Evolutionary conservation across 2,113 vertebrate species (phyloP), one percentile per base, ranked within the genome.

Genomic region (Anseranas semipalmata): DNA sequence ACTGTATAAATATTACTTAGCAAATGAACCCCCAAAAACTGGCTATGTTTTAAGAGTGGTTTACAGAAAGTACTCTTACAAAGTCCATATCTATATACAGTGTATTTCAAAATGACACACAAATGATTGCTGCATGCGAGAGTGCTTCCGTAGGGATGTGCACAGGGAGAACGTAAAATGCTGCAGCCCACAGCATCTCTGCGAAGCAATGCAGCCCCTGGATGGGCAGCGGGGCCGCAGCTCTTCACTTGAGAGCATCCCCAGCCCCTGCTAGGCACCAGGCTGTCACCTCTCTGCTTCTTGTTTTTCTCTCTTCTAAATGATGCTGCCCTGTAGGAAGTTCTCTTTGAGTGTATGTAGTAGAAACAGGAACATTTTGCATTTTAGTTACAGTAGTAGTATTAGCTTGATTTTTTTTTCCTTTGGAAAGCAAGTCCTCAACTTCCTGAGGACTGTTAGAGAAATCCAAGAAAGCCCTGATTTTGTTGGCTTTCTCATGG

Each of bases 151-250:
- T 2, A 6, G 45, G 58, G 65, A 17, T 27, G 28, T 9, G 63
- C 33, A 10, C 18, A 21, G 87, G 53, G 59, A 52, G 43, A 70
- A 6, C 18, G 28, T 12, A 24, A 28, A 67, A 37, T 12, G n/a
- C n/a, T 1, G 1, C 2, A 25, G 56, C 9, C 18, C 9, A 2
- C n/a, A 25, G 53, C 16, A 14, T 11, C 35, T 27, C 60, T 10
- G 9, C 1, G 3, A 45, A 62, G 53, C 37, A 79, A 18, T 5
- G 55, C 33, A 52, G 55, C 3, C 59, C 17, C 24, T 8, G 53
- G 12, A 3, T 13, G 27, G 37, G 3, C 24, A 33, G 70, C 63
- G 35, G 28, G 41, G 48, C 28, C 39, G 1, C 27, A 43, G 1
- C 43, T 17, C 48, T 32, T 52, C 55, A 5, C 4, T 0, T 8